Base-by-base conservation (phyloP, 2,797 vertebrate species). In the Clarias platycephalus region DNA sequence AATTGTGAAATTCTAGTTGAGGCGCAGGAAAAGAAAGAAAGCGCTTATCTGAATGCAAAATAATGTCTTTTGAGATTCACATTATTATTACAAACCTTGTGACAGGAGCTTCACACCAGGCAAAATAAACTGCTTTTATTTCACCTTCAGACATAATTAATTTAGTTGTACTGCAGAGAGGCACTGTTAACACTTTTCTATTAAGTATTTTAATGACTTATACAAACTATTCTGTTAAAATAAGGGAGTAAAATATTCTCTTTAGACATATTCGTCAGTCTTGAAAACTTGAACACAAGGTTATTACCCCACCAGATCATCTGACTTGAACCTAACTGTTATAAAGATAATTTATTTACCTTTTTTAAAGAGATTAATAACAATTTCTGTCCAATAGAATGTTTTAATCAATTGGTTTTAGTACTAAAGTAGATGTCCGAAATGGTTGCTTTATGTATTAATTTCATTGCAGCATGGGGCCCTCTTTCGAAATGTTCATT, bases 121-220 rank as follows among this genome's bases (percentile, higher is more conserved):
- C 10, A 37, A 58, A 55, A 37, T 77, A 58, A 77, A 34, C 20
- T 77, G 31, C 57, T 77, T 58, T 76, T 34, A 76, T 76, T 60
- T 60, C 31, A 20, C 34, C 55, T 28, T 77, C 31, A 77, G 55
- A 60, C 28, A 60, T 34, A 77, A 80, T 72, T 84, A 79, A 66
- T 70, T 68, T 78, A 64, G 74, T 49, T 78, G 44, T 67, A 31
- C 55, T 62, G 24, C 58, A 40, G 5, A 44, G 67, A 55, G 67
- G 24, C 28, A 24, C 28, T 77, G 20, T 24, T 22, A 60, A 31
- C 37, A 63, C 80, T 34, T 82, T 44, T 4, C 62, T 78, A 84
- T 83, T 83, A 83, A 83, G 64, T 63, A 4, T 53, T 74, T 82
- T 87, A 88, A 88, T 86, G 81, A 88, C 66, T 88, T 78, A 78